Base-by-base conservation (phyloP, 2,888 invertebrate genomes). In the Morpho helenor region DNA sequence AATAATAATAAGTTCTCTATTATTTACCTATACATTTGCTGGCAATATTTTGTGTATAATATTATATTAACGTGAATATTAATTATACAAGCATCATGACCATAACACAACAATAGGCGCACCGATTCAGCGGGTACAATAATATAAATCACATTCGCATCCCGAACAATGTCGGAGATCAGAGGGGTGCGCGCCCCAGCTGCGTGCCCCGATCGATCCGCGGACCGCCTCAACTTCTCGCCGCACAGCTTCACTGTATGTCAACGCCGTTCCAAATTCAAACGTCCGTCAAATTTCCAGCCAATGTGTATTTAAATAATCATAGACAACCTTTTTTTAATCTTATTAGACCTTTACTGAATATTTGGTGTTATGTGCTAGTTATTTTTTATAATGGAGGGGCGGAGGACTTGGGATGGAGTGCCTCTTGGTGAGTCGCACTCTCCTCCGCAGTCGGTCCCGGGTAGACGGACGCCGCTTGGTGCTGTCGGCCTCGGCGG, bases 401-500 rank as follows among this genome's bases (percentile, higher is more conserved):
- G 84, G 75, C 86, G 90, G 75, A 84, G 89, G 79, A 73, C 74
- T 68, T 91, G 91, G 91, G 89, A 89, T 74, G 88, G 87, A 57
- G 83, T 82, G 71, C 87, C 88, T 64, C 66, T 89, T 71, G 89
- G 87, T 52, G 89, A 91, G 72, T 84, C 89, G 40, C 89, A 86
- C 67, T 91, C 91, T 61, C 91, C 91, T 58, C 89, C 93, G 61
- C 93, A 93, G 72, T 93, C 93, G 70, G 93, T 93, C 62, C 93
- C 93, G 43, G 93, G 93, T 2, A 84, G 95, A 67, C 87, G 96
- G 71, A 97, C 96, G 43, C 96, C 96, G 39, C 84, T 97, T 56
- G 96, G 96, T 8, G 94, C 96, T 7, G 96, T 97, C 31, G 96
- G 96, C 10, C 90, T 97, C 40, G 96, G 96, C 31, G 96, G 96